Conservation (phyloP, 1,140 invertebrate genomes). For the Diachasmimorpha longicaudata region DNA sequence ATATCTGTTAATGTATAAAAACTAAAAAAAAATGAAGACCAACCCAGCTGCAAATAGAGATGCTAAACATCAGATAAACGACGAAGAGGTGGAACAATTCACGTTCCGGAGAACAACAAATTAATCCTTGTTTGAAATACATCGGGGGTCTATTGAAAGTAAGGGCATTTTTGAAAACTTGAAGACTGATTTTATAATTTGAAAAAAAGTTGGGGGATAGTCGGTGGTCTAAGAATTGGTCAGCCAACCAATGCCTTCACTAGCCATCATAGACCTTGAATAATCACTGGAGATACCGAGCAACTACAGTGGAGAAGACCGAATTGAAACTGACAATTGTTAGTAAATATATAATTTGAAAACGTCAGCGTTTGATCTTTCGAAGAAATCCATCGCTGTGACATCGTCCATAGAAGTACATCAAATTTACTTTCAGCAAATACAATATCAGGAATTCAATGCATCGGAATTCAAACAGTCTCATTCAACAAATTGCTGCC, state of each 20-base stretch:
- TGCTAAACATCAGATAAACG: neutral
- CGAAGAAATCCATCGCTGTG: conserved; percentile 13
- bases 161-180: conserved; percentile 12
- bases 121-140: neutral
- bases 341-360: neutral
- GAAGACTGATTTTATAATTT: neutral
- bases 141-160: neutral
- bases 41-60: neutral
- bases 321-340: neutral
- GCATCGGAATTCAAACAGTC: neutral
- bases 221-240: conserved; percentile 39
- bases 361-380: too few species aligned
- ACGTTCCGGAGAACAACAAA: neutral
- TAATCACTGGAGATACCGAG: neutral
- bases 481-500: conserved; percentile 10
- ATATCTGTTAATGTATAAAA: too few species aligned
- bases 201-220: conserved; percentile 23
- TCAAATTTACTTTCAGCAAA: neutral
- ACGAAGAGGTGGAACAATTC: neutral
- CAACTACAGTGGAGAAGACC: neutral
- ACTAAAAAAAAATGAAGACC: neutral
- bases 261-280: neutral
- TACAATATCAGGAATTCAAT: neutral
- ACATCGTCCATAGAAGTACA: conserved; percentile 28
- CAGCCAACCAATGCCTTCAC: conserved; percentile 41